Evolutionary conservation across 2,797 vertebrate species (phyloP), one percentile per base, ranked within the genome.

Genomic region (Acestrorhynchus altus): DNA sequence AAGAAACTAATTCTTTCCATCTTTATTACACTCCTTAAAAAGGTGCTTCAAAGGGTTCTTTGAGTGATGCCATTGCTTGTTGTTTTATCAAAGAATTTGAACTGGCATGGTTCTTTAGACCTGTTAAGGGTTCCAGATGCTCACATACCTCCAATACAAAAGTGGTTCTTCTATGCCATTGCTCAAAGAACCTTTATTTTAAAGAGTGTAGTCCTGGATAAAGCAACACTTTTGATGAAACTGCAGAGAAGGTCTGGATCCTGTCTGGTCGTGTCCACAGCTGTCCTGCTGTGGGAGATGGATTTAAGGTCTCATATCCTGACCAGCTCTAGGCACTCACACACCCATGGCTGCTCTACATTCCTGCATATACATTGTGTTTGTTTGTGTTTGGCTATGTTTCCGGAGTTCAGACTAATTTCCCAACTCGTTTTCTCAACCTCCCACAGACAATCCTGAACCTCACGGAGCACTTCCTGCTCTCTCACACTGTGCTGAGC

Each of bases 371-470:
- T 44, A 65, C 4, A 13, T 44, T 22, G 40, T 39, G 28, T 59
- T 76, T 76, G 73, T 80, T 80, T 76, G 73, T 75, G 76, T 71
- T 72, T 31, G 35, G 51, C 54, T 5, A 10, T 11, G 35, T 74
- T 68, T 63, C 54, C 70, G 22, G 57, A 20, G 24, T 40, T 31
- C 9, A 56, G 44, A 13, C 51, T 5, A 39, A 56, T 47, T 78
- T 67, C 52, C 52, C 74, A 79, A 42, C 39, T 74, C 28, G 28
- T 59, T 8, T 74, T 66, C 70, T 51, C 51, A 22, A 31, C 13
- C 40, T 74, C 52, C 15, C 9, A 15, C 65, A 46, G 39, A n/a
- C 67, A n/a, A 76, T 20, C 49, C 22, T 9, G 67, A 47, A 69
- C 15, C 44, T 3, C n/a, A 8, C 24, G 10, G 47, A 54, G n/a